Conservation (phyloP, 1,140 invertebrate genomes). For the Telenomus remus region DNA sequence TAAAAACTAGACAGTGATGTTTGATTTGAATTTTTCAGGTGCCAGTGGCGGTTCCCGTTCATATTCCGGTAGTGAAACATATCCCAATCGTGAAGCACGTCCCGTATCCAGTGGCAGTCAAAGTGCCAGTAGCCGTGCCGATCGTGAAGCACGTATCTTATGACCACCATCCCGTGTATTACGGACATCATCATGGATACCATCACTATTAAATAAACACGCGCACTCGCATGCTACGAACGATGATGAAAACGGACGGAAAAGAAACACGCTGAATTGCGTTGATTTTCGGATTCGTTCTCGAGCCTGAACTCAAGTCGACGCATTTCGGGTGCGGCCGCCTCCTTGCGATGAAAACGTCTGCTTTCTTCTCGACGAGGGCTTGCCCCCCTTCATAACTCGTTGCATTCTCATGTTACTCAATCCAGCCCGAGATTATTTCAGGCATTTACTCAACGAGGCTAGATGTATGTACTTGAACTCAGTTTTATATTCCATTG, state of each 20-base stretch:
- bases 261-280: conserved; percentile 37
- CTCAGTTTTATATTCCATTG: conserved; percentile 24
- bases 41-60: conserved; percentile 64
- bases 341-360: conserved; percentile 34
- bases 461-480: conserved; percentile 26
- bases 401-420: conserved; percentile 17
- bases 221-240: background rate
- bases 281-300: conserved; percentile 30
- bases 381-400: background rate
- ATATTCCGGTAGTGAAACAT: conserved; percentile 56
- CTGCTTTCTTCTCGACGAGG: conserved; percentile 26
- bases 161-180: conserved; percentile 9
- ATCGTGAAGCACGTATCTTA: conserved; percentile 64
- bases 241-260: conserved; percentile 5
- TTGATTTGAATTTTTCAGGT: conserved; percentile 48
- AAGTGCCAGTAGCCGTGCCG: conserved; percentile 64
- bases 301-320: too few relatives aligned
- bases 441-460: conserved; percentile 20
- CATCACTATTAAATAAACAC: conserved; percentile 17
- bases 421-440: conserved; percentile 14
- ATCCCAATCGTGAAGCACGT: conserved; percentile 65
- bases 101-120: conserved; percentile 65
- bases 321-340: conserved; percentile 20
- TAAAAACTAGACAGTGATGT: too few relatives aligned
- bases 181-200: conserved; percentile 13